Evolutionary conservation across 2,888 invertebrate species (phyloP), one percentile per base, ranked within the genome.

Genomic region (Chalcosyrphus nemorum): DNA sequence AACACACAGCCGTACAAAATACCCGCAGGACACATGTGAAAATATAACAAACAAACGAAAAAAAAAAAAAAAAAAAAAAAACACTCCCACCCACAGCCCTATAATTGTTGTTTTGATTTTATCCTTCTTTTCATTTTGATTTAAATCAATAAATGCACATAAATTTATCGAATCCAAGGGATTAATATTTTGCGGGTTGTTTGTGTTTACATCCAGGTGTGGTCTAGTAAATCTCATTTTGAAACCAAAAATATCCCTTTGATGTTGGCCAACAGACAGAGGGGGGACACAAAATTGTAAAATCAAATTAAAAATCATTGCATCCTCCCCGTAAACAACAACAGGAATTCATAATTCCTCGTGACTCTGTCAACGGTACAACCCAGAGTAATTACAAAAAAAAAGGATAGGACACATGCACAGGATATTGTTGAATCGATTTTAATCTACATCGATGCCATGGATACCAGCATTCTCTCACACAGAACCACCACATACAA

Each of bases 131-230:
- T 52, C n/a, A 32, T 68, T 54, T 43, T 43, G 29, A 43, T 56
- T 56, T 68, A 56, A 68, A 43, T 68, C 66, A 43, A 68, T 54
- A 54, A n/a, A 21, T 68, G 29, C 54, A 27, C 54, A 56, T 68
- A 54, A 43, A 54, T 54, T 35, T 52, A 41, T 13, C 15, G 21
- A 41, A 59, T 13, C 59, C 24, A 24, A 41, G 6, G n/a, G 57
- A 38, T 38, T 35, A 38, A 32, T 19, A 11, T 19, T 32, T 9
- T 32, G 9, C 11, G 32, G n/a, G n/a, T n/a, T n/a, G n/a, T n/a
- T n/a, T 1, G 47, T 50, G 13, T 2, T 32, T 32, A 11, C 32
- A 11, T 11, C 32, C n/a, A n/a, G n/a, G n/a, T n/a, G n/a, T 11
- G 11, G 11, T 32, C 11, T 9, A 9, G 5, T 38, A 4, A 15